Base-by-base conservation (phyloP, 2,888 invertebrate species). In the Copidosoma aretas region DNA sequence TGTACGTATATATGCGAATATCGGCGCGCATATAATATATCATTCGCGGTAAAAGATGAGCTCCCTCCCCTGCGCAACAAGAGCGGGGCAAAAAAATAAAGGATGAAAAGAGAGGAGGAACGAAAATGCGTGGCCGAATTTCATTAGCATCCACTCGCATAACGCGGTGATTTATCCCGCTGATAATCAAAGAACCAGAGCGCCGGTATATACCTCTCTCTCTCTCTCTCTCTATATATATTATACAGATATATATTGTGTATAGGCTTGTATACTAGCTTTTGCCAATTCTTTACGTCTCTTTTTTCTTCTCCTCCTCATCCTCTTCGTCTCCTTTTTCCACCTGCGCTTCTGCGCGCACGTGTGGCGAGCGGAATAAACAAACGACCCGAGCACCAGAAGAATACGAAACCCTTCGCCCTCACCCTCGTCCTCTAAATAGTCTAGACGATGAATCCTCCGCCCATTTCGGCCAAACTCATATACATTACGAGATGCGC, bases 401-500 rank as follows among this genome's bases (percentile, higher is more conserved):
- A 32, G 39, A 19, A 57, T 24, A 51, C n/a, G 21, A 19, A 41
- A 14, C 66, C 41, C 49, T 32, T 46, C 43, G 2, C 12, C 17
- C 43, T 46, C 43, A 4, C 12, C 17, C 43, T 46, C 22, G 58
- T 64, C 62, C 58, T 64, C 62, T 67, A 71, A 71, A 71, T 68
- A 64, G 67, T 71, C 71, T 69, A 71, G 68, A 71, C 71, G 69
- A 69, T 71, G 67, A 64, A 67, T 64, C 64, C 71, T 22, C 68
- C 71, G 68, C 71, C 71, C 64, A 71, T 46, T 21, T 14, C 51
- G 51, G 51, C 57, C 66, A 57, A 54, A 25, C 57, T 66, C 46
- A 46, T 46, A 46, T 46, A 46, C 43, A 17, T 46, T 46, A 17
- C 43, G 59, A 58, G 56, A 68, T 68, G 19, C 46, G 49, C 41